Conservation (phyloP, 2,113 vertebrate species). For the Plestiodon gilberti region DNA sequence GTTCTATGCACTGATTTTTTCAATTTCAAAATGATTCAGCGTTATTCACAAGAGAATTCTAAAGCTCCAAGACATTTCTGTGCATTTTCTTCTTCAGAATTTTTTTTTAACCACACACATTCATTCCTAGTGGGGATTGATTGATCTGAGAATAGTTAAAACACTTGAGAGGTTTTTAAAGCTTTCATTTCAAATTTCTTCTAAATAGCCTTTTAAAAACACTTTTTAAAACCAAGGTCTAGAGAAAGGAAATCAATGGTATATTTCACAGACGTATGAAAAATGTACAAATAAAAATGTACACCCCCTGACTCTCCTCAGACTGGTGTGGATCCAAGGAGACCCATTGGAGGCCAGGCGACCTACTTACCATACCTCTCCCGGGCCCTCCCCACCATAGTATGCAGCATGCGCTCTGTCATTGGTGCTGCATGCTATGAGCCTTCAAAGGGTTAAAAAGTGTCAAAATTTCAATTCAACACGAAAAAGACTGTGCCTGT, state of each 20-base stretch:
- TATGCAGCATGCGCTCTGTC: too few relatives aligned
- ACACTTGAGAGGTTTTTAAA: conserved; percentile 5
- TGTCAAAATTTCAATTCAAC: too few relatives aligned
- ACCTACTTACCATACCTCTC: too few relatives aligned
- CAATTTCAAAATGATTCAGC: not conserved
- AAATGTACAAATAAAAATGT: too few relatives aligned
- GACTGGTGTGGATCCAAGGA: too few relatives aligned
- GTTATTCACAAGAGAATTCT: conserved; percentile 13
- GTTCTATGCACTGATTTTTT: not conserved
- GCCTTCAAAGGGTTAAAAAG: too few relatives aligned
- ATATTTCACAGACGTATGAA: not conserved
- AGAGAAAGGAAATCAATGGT: conserved; percentile 25
- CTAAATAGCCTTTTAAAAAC: not conserved
- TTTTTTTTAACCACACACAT: not conserved
- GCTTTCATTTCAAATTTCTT: conserved; percentile 26
- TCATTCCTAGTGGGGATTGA: not conserved
- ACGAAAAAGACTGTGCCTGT: too few relatives aligned
- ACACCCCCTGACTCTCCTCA: too few relatives aligned
- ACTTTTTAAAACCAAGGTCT: not conserved
- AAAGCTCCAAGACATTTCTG: not conserved
- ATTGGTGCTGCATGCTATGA: too few relatives aligned
- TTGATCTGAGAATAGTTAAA: conserved; percentile 30
- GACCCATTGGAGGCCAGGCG: too few relatives aligned
- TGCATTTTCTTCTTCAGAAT: not conserved
- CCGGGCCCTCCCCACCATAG: too few relatives aligned